phyloP scores from a whole-genome alignment of 2,113 vertebrate genomes.

The Microcebus tavaratra region DNA sequence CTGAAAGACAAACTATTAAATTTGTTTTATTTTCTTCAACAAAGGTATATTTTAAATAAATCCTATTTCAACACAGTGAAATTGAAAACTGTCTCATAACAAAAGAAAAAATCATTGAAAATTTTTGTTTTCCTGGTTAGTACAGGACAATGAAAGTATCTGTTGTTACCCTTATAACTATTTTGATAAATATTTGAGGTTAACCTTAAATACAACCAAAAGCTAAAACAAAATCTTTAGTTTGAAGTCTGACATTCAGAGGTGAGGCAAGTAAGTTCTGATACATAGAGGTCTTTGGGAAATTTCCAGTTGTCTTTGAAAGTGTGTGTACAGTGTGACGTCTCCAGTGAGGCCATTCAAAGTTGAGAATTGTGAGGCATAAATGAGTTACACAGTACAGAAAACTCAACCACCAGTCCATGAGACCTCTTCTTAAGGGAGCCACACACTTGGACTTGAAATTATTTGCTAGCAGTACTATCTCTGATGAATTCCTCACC shows the following conservation, averaged over 20 bases:
- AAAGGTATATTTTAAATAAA: slow-evolving; percentile 81
- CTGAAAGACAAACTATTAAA: slow-evolving; percentile 87
- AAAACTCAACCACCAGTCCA: not conserved
- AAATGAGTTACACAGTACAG: not conserved
- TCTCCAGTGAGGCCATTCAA: slow-evolving; percentile 7
- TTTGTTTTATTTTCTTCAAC: slow-evolving; percentile 78
- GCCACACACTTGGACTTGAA: not conserved
- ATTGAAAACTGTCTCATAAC: slow-evolving; percentile 74
- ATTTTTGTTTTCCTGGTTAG: slow-evolving; percentile 71
- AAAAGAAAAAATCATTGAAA: slow-evolving; percentile 66
- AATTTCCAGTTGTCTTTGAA: not conserved
- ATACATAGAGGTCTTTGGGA: not conserved
- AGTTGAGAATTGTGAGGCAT: not conserved
- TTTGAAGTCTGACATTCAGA: not conserved
- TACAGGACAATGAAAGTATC: slow-evolving; percentile 50
- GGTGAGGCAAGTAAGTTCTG: not conserved
- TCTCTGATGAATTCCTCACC: slow-evolving; percentile 8
- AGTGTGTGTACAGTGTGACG: not conserved
- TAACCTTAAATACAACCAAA: slow-evolving; percentile 17
- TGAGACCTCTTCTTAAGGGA: not conserved
- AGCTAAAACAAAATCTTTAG: not conserved
- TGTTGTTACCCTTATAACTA: slow-evolving; percentile 52
- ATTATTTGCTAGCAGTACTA: not conserved
- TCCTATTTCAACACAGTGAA: slow-evolving; percentile 74
- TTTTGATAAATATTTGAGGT: slow-evolving; percentile 38